These are phyloP conservation scores for Sturmia bella DNA, from an alignment of 2,888 invertebrate species.

Conservation along the genomic window DNA sequence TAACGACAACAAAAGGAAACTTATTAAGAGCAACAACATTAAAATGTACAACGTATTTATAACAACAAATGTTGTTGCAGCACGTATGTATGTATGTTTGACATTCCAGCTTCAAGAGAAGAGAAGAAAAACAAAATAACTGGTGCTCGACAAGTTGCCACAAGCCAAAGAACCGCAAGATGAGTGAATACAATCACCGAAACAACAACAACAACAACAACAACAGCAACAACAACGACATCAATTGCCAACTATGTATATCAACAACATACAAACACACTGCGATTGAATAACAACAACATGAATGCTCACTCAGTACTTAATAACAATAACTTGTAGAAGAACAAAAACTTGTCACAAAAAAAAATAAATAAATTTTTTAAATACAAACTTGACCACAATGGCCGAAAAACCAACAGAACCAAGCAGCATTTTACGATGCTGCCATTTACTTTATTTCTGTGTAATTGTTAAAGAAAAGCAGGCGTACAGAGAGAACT, in stretches of 20 bases:
- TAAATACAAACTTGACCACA: slow-evolving; percentile 38
- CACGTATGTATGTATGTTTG: slow-evolving; percentile 42
- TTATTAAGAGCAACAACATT: background rate
- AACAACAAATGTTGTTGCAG: slow-evolving; percentile 33
- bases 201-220: slow-evolving; percentile 24
- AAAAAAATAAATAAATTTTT: background rate
- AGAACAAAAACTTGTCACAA: slow-evolving; percentile 46
- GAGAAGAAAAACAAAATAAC: background rate
- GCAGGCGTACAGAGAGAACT: slow-evolving; percentile 28
- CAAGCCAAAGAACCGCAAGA: slow-evolving; percentile 66
- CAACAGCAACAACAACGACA: slow-evolving; percentile 6
- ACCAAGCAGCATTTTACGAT: slow-evolving; percentile 1
- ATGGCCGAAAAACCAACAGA: slow-evolving; percentile 10
- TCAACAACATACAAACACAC: slow-evolving; percentile 11
- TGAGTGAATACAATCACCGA: slow-evolving; percentile 40
- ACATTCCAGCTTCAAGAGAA: slow-evolving; percentile 48
- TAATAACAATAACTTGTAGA: slow-evolving; percentile 33
- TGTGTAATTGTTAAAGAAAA: slow-evolving; percentile 37
- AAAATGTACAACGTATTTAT: slow-evolving; percentile 22
- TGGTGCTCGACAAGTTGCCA: slow-evolving; percentile 60
- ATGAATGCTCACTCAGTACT: slow-evolving; percentile 38
- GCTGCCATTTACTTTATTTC: slow-evolving; percentile 37
- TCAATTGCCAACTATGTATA: slow-evolving; percentile 11
- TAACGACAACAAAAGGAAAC: slow-evolving; percentile 3
- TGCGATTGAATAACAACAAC: slow-evolving; percentile 37